A percentile compares a stretch with the other conserved stretches of the same genome.
These are phyloP conservation scores for Exephanes ischioxanthus DNA, from an alignment of 2,888 invertebrate genomes.

Conservation along the genomic window DNA sequence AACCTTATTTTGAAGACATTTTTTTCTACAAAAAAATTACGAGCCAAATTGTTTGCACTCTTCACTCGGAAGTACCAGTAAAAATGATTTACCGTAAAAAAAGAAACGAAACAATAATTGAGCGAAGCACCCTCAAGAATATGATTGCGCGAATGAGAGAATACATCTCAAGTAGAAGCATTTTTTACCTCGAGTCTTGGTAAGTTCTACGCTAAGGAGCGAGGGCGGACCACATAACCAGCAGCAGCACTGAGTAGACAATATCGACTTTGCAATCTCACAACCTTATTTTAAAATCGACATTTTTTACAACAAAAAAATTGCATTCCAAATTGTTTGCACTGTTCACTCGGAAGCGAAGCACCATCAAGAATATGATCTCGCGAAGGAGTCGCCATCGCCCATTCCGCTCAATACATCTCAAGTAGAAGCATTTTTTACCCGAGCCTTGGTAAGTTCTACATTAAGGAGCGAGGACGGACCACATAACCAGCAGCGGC, in stretches of 20 bases:
- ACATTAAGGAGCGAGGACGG: not conserved
- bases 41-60: no score
- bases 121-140: no score
- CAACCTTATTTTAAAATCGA: not conserved
- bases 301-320: no score
- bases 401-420: not conserved
- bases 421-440: slow-evolving; percentile 39
- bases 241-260: not conserved
- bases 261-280: slow-evolving; percentile 27
- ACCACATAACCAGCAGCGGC: not conserved
- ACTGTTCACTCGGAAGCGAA: not conserved
- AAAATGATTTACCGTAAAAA: no score
- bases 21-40: no score
- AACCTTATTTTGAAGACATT: no score
- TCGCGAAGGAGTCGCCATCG: not conserved
- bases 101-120: no score
- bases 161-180: slow-evolving; percentile 10
- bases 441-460: slow-evolving; percentile 16
- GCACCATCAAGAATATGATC: not conserved
- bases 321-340: no score
- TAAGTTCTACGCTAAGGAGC: slow-evolving; percentile 15
- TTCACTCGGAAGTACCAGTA: no score
- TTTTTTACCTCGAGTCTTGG: slow-evolving; percentile 34
- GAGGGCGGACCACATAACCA: not conserved
- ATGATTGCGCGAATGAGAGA: not conserved